phyloP scores from a whole-genome alignment of 1,140 invertebrate species.

The Stegodyphus dumicola region DNA sequence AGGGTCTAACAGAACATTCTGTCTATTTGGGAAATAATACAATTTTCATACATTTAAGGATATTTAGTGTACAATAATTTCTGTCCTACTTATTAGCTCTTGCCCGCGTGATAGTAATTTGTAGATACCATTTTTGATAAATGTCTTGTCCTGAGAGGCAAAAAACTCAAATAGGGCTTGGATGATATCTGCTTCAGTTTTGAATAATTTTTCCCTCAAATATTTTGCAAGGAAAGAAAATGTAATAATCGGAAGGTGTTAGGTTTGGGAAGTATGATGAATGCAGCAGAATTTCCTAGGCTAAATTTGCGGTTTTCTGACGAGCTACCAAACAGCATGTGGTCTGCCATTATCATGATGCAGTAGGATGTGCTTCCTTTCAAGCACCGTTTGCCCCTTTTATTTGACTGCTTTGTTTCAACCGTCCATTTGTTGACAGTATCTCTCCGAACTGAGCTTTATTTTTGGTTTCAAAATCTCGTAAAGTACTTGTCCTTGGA shows the following conservation, averaged over 20 bases:
- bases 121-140: background rate
- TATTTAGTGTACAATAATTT: slow-evolving; percentile 1
- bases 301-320: background rate
- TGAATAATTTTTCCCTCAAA: background rate
- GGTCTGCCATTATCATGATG: background rate
- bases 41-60: background rate
- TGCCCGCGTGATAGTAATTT: background rate
- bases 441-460: background rate
- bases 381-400: background rate
- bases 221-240: background rate
- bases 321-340: background rate
- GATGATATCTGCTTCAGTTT: background rate
- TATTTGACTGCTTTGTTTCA: background rate
- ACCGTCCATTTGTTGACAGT: background rate
- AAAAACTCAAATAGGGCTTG: too few species aligned
- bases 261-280: background rate
- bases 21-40: background rate
- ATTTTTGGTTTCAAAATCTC: background rate
- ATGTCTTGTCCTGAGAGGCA: background rate
- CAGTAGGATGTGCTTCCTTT: background rate
- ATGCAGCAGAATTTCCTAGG: background rate
- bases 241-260: background rate
- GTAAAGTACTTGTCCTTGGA: background rate
- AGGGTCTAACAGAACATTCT: background rate
- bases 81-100: background rate